Evolutionary conservation across 2,113 vertebrate genomes (phyloP).

Genomic region (Tachycineta bicolor): DNA sequence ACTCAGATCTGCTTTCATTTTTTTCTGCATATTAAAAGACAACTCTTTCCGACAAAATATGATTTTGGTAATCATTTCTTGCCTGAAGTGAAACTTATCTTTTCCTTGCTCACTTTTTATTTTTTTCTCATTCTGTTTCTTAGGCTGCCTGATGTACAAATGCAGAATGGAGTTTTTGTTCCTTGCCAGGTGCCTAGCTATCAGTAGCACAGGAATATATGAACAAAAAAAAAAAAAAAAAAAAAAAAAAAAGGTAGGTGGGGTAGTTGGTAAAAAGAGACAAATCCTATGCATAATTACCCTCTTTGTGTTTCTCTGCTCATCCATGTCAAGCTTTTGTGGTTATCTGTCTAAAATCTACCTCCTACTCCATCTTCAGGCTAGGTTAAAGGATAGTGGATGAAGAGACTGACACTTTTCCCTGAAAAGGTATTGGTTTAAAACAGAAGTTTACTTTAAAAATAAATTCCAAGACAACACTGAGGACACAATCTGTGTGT

Average conservation of each 20-base stretch:
- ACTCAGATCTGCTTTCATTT: background rate
- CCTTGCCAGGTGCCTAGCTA: background rate
- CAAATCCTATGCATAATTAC: background rate
- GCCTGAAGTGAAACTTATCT: background rate
- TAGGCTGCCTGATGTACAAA: background rate
- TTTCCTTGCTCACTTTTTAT: background rate
- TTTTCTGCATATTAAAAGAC: background rate
- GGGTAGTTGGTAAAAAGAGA: conserved; percentile 12
- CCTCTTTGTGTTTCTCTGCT: conserved; percentile 25
- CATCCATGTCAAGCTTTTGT: background rate
- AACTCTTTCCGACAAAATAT: background rate
- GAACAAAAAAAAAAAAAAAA: background rate
- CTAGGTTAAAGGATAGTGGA: background rate
- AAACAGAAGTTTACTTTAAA: background rate
- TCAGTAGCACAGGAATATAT: background rate
- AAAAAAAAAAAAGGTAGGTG: background rate
- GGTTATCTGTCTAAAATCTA: conserved; percentile 1
- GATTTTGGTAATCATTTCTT: background rate
- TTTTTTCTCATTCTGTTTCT: background rate
- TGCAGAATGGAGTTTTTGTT: conserved; percentile 16
- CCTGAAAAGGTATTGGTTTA: background rate
- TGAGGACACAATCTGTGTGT: background rate
- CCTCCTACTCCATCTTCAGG: background rate
- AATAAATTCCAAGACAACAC: background rate
- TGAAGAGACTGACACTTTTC: background rate